Evolutionary conservation across 2,888 invertebrate species (phyloP), one percentile per base, ranked within the genome.

Genomic region (Aradus depressus): DNA sequence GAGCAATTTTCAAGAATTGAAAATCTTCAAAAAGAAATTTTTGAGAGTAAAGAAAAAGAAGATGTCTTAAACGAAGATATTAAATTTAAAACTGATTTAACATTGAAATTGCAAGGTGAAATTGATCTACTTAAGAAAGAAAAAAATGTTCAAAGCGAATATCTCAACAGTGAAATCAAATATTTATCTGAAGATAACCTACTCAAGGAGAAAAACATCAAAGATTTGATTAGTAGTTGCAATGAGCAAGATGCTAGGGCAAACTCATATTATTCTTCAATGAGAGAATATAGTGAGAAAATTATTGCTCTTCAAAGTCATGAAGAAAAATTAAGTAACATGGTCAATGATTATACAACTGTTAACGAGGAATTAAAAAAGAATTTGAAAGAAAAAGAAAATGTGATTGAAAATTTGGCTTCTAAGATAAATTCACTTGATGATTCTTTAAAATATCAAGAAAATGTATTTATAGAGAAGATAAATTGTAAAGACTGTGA

Each of bases 1-100:
- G 22, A 14, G 37, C 16, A 47, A 47, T 12, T 37, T 14, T 18
- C 16, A 18, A 38, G 18, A 37, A 47, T 16, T 6, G 38, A 47
- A 12, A 38, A 47, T 38, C 22, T n/a, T 4, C 12, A 38, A 16
- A 38, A 12, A 6, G 38, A 38, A 38, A 38, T n/a, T 38, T 4
- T 6, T n/a, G 4, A n/a, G 18, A 16, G 18, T 4, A 10, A 4
- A 10, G 38, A 38, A 38, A 16, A 19, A 19, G 22, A 38, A 8
- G 5, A 38, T 8, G 10, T 10, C 12, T 19, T 38, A 16, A 16
- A 12, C 4, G 16, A 38, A 16, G 18, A 38, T 8, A 19, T 38
- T 12, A 21, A 19, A 3, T 38, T 22, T 4, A 38, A 38, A 38
- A 22, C 12, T 18, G 19, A 18, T 18, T 6, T 38, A n/a, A 38